phyloP scores from a whole-genome alignment of 2,797 vertebrate species.

The Oreochromis mossambicus region DNA sequence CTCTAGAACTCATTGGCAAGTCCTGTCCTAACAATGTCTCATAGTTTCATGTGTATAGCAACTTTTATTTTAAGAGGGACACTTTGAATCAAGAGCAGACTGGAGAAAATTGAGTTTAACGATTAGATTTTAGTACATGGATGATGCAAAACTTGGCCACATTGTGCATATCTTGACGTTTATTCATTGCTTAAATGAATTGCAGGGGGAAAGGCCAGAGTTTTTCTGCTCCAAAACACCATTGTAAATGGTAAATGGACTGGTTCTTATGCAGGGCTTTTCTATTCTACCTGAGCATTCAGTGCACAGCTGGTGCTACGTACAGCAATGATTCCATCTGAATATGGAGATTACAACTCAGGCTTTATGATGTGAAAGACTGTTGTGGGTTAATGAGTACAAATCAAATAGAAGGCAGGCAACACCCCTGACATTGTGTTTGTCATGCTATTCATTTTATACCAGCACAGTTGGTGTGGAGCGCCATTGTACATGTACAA shows the following conservation, averaged over 20 bases:
- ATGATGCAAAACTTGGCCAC: conserved; percentile 3
- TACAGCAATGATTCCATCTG: background rate
- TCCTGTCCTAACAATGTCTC: background rate
- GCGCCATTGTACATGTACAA: background rate
- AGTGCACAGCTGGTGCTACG: background rate
- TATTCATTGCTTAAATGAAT: conserved; percentile 5
- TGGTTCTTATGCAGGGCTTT: background rate
- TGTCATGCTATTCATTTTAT: background rate
- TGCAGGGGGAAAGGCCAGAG: background rate
- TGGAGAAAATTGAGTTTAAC: conserved; percentile 16
- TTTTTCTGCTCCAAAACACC: background rate
- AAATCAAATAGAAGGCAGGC: conserved; percentile 16
- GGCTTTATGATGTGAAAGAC: background rate
- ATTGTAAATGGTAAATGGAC: background rate
- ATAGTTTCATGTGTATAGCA: background rate
- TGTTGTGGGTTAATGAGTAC: conserved; percentile 1
- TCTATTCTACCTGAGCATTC: background rate
- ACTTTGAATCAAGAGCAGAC: background rate
- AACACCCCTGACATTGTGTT: conserved; percentile 11
- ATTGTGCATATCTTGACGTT: background rate
- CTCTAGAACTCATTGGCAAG: background rate
- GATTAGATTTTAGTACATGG: background rate
- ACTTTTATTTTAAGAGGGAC: background rate
- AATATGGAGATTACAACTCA: conserved; percentile 1
- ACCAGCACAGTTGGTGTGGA: background rate